Evolutionary conservation across 92 coral and sea anemone genomes (phyloP), one percentile per base, ranked within the genome.

Genomic region (Umimayanthus chanpuru): DNA sequence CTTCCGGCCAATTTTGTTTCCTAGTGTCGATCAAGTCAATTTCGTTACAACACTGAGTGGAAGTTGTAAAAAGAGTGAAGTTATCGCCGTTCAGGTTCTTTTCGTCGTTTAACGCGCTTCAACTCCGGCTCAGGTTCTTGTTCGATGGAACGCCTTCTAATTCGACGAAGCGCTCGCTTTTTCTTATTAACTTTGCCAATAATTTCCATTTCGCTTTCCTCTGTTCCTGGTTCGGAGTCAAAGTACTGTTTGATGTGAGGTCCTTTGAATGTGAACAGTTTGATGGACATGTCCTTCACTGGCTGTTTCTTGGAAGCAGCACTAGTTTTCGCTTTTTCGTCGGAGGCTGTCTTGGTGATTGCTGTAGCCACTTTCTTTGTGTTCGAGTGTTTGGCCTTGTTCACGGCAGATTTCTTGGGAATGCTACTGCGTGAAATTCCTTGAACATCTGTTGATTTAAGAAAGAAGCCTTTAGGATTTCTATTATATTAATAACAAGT

Each of bases 141-240:
- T 14, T 68, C 87, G 41, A 70, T 44, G 18, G 87, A 83, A 23
- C 87, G 78, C 87, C 87, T 83, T 25, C 67, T 83, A 6, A 83
- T 36, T 28, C 44, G 67, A 28, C 41, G 77, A 6, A 83, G 77
- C n/a, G 87, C 77, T 68, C 92, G 89, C 80, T 86, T 91, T 86
- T 92, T 95, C 79, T 92, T 90, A 58, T 89, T 90, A 70, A 95
- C 92, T 76, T 95, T 95, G 61, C 98, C 96, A 29, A 95, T 89
- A 6, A 95, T 92, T 87, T 95, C 98, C 93, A 95, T 76, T 75
- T 95, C 96, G 66, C 93, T 93, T 67, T 92, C 94, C 30, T 92
- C 94, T 47, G 87, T 83, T 76, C 98, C 98, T 72, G 95, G 94
- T 77, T 88, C 96, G 2, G 94, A 83, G 66, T 81, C 80, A 88